Base-by-base conservation (phyloP, 2,113 vertebrate species). In the Nothocercus julius region DNA sequence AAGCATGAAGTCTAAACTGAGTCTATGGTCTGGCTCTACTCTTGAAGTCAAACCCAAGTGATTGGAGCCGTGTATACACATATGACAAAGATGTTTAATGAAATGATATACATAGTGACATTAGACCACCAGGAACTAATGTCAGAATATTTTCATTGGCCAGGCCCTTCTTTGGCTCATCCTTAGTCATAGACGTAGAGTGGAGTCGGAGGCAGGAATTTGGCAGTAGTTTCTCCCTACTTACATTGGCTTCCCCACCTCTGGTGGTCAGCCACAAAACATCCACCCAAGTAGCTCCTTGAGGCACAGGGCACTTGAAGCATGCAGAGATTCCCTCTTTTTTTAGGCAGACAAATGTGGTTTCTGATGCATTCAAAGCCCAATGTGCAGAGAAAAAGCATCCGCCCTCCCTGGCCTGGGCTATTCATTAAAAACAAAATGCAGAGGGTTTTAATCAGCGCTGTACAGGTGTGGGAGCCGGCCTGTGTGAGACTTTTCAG, bases 71-170 rank as follows among this genome's bases (percentile, higher is more conserved):
- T 92, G 94, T 85, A 54, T 76, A 89, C 59, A 30, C 51, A 66
- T 66, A 90, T 14, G 85, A 93, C 77, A 82, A 81, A 32, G 59
- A 70, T 67, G 44, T 64, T 97, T 89, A 95, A 78, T 59, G 72
- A 89, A 90, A 93, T 85, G 81, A 87, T 93, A 92, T 81, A 89
- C 91, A 77, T 7, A 76, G 74, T 96, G 88, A 96, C 84, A 81
- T 70, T n/a, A 84, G 61, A 79, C 94, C 92, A 91, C 63, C 66
- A 85, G 54, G 82, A 92, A 94, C 82, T 86, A 88, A 89, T 85
- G 95, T 90, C 92, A 82, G 93, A 88, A 84, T 96, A 95, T 85
- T 96, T 92, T 81, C 73, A 58, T 40, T 96, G 96, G 95, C 82
- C 91, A 73, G 53, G 0, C n/a, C 38, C 56, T 51, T 36, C 59